Conservation (phyloP, 2,113 vertebrate genomes). For the Paradisaea rubra region DNA sequence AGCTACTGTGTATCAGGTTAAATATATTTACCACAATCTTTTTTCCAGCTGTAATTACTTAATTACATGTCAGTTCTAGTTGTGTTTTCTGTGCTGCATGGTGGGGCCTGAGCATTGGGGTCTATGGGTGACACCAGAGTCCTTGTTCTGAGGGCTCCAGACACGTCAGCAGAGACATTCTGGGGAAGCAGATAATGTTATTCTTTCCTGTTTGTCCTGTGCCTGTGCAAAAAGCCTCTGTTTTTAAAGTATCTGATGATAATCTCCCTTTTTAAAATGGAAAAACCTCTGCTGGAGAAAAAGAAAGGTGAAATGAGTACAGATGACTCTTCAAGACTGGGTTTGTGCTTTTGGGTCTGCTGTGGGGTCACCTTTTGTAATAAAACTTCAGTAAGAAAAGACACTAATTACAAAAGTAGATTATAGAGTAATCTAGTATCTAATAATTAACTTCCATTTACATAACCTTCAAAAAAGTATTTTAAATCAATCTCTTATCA, state of each 20-base stretch:
- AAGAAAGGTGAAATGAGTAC: neutral
- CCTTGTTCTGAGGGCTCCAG: neutral
- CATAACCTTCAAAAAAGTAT: neutral
- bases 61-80: neutral
- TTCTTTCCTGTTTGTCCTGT: neutral
- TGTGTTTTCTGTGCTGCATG: neutral
- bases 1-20: neutral
- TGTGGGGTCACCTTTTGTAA: neutral
- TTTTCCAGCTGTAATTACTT: neutral
- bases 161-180: neutral
- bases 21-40: neutral
- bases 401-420: neutral
- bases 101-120: neutral
- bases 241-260: neutral
- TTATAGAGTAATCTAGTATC: neutral
- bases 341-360: neutral
- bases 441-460: neutral
- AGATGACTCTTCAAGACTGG: neutral
- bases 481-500: neutral
- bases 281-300: neutral
- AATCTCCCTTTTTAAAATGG: neutral
- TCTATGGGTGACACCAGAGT: neutral
- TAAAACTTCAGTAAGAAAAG: neutral
- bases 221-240: neutral
- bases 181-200: neutral